Evolutionary conservation across 2,888 invertebrate species (phyloP).

Genomic region (Aphrophora alni): DNA sequence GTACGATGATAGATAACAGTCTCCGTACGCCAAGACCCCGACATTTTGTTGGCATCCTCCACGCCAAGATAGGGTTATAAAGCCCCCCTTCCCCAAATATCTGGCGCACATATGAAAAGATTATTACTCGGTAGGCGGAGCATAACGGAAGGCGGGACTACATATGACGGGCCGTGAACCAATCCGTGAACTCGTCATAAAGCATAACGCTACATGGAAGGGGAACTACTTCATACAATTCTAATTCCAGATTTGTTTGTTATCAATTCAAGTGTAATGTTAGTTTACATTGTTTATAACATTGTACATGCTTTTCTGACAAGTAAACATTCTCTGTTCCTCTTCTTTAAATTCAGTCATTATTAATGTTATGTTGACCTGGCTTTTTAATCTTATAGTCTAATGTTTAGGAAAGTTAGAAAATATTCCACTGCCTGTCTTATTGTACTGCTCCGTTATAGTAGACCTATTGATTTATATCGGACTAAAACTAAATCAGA

Average conservation of each 20-base stretch:
- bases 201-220: conserved; percentile 38
- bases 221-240: conserved; percentile 24
- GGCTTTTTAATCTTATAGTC: background rate
- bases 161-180: conserved; percentile 33
- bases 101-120: conserved; percentile 39
- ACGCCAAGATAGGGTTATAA: conserved; percentile 11
- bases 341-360: conserved; percentile 4
- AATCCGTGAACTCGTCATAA: conserved; percentile 38
- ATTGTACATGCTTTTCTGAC: conserved; percentile 6
- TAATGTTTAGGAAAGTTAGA: background rate
- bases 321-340: conserved; percentile 2
- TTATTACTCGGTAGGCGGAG: conserved; percentile 39
- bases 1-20: background rate
- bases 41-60: conserved; percentile 29
- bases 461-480: no score
- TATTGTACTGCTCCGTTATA: no score
- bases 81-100: conserved; percentile 17
- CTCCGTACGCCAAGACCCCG: conserved; percentile 1
- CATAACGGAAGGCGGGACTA: conserved; percentile 39
- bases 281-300: background rate
- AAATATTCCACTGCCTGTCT: no score
- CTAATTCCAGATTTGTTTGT: conserved; percentile 6
- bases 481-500: no score
- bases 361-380: background rate
- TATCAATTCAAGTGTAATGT: background rate